A percentile compares a stretch with the other conserved stretches of the same genome.
Conservation (phyloP, 2,888 invertebrate genomes). For the Onchidella celtica region DNA sequence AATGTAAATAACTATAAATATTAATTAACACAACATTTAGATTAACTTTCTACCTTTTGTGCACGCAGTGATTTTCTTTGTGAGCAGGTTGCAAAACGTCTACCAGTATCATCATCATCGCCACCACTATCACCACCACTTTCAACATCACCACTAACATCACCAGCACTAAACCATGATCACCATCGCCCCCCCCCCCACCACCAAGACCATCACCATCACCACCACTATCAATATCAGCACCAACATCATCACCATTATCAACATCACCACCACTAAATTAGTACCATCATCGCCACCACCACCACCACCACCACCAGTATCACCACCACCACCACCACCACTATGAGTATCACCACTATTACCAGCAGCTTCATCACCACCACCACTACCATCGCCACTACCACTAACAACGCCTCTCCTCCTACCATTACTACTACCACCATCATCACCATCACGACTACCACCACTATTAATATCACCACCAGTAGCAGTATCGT, state of each 20-base stretch:
- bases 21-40: too few species aligned
- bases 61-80: too few species aligned
- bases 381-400: constrained; percentile 34
- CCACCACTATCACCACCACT: too few species aligned
- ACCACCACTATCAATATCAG: not conserved
- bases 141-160: too few species aligned
- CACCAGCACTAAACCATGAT: too few species aligned
- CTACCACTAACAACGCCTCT: constrained; percentile 46
- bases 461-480: constrained; percentile 53
- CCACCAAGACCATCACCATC: not conserved
- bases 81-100: not conserved
- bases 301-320: too few species aligned
- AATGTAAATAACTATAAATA: too few species aligned
- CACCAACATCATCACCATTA: not conserved
- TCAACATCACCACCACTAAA: not conserved
- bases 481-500: constrained; percentile 51
- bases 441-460: constrained; percentile 52
- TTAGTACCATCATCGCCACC: not conserved
- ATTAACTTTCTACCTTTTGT: too few species aligned
- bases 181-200: not conserved
- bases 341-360: too few species aligned
- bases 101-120: too few species aligned
- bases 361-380: too few species aligned
- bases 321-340: too few species aligned
- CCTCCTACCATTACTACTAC: constrained; percentile 51